Conservation (phyloP, 2,888 invertebrate genomes). For the Amiota communis region DNA sequence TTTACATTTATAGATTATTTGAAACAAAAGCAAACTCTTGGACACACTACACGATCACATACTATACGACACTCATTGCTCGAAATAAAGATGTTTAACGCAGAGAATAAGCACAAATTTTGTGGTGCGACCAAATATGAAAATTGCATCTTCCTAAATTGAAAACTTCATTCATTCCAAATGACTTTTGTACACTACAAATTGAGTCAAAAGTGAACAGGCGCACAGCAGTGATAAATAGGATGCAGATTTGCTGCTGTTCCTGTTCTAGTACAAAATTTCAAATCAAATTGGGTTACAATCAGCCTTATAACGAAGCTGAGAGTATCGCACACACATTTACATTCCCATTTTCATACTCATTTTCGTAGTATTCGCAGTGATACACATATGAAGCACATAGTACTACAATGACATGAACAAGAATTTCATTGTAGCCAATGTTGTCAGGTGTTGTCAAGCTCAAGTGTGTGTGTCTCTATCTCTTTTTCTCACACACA, state of each 20-base stretch:
- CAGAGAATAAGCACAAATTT: too few relatives aligned
- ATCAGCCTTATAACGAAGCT: constrained; percentile 11
- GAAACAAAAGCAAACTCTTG: too few relatives aligned
- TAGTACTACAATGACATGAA: background rate
- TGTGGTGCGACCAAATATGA: too few relatives aligned
- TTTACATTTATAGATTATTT: too few relatives aligned
- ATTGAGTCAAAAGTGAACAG: background rate
- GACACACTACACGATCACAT: too few relatives aligned
- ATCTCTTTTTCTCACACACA: background rate
- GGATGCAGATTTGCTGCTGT: background rate
- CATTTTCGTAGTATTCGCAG: background rate
- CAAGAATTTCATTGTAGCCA: background rate
- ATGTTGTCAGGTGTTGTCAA: constrained; percentile 13
- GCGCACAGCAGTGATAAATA: background rate
- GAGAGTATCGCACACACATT: background rate
- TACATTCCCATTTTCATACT: background rate
- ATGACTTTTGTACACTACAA: background rate
- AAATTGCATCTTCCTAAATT: too few relatives aligned
- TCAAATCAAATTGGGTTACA: constrained; percentile 26
- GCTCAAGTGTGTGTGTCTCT: background rate
- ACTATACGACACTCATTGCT: too few relatives aligned
- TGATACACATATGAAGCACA: background rate
- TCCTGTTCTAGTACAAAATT: constrained; percentile 9
- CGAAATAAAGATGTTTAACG: too few relatives aligned
- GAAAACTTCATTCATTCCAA: too few relatives aligned